Evolutionary conservation across 2,797 vertebrate species (phyloP), one percentile per base, ranked within the genome.

Genomic region (Nasua narica): DNA sequence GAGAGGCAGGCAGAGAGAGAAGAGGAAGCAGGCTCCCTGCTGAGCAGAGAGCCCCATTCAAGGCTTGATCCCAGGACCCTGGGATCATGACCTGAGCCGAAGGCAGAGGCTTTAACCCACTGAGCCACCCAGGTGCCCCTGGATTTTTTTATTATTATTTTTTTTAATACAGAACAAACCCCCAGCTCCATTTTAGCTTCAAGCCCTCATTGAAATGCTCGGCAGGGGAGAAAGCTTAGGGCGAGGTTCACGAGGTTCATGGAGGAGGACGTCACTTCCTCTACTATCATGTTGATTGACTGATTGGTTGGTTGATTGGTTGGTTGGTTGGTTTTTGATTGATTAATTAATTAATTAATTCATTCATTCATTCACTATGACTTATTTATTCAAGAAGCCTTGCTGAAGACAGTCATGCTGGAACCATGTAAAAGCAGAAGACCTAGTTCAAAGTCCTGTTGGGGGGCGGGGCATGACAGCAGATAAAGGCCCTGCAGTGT

Each of bases 401-500:
- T 25, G 67, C 29, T 12, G 23, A 58, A 29, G 12, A 15, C 21
- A 67, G 48, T 8, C 4, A 16, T 48, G 4, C n/a, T n/a, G 50
- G 58, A 25, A 35, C 43, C 52, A 5, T 13, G 32, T 21, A 19
- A 29, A 52, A n/a, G 54, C 19, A 2, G 46, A 70, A 50, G 40
- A 40, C 58, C 10, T 16, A 4, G 58, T 50, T 89, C 56, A 27
- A 27, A 58, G 18, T 40, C 6, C 0, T 77, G 56, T 12, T 50
- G 16, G 10, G 1, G 54, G 25, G 0, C 1, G 6, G 7, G 29
- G 3, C 48, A 3, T 19, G 76, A 32, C 2, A 23, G 19, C 48
- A 46, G 10, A 29, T 3, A 8, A 37, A 60, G 70, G 5, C 9
- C 12, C 0, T 4, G 23, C 37, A 15, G 21, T 25, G 19, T n/a